A percentile compares a stretch with the other conserved stretches of the same genome.
phyloP scores from a whole-genome alignment of 2,888 invertebrate genomes.

The Agrochola litura region DNA sequence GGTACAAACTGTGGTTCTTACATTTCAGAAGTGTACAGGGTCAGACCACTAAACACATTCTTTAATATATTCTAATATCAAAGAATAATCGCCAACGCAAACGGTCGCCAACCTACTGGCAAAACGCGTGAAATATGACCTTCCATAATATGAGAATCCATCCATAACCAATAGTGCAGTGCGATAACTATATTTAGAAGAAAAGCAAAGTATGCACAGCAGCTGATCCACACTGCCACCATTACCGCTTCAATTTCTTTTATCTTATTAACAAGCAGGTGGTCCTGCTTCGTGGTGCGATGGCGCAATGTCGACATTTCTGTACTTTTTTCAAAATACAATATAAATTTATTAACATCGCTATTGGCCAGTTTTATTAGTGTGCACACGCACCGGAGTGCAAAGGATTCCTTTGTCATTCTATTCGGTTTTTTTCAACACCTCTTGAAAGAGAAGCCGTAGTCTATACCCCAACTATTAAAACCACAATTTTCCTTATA shows the following conservation, averaged over 20 bases:
- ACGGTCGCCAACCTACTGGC: not conserved
- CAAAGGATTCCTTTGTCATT: not conserved
- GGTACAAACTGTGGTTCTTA: not conserved
- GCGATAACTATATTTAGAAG: not conserved
- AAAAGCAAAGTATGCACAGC: not conserved
- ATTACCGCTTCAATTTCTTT: not conserved
- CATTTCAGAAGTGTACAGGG: not conserved
- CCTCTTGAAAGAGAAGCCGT: not conserved
- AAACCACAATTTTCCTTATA: conserved; percentile 56
- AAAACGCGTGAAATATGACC: not conserved
- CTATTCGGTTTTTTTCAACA: not conserved
- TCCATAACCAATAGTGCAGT: not conserved
- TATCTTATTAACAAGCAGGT: not conserved
- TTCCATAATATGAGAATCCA: too few relatives aligned
- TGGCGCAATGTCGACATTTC: not conserved
- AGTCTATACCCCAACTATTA: conserved; percentile 5
- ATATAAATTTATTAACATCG: not conserved
- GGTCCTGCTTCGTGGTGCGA: not conserved
- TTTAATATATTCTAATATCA: not conserved
- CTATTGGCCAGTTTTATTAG: not conserved
- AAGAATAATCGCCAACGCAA: too few relatives aligned
- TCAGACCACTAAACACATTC: not conserved
- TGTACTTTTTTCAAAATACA: not conserved
- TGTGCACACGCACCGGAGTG: not conserved
- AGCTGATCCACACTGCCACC: not conserved